Base-by-base conservation (phyloP, 2,113 vertebrate species). In the Carollia perspicillata region DNA sequence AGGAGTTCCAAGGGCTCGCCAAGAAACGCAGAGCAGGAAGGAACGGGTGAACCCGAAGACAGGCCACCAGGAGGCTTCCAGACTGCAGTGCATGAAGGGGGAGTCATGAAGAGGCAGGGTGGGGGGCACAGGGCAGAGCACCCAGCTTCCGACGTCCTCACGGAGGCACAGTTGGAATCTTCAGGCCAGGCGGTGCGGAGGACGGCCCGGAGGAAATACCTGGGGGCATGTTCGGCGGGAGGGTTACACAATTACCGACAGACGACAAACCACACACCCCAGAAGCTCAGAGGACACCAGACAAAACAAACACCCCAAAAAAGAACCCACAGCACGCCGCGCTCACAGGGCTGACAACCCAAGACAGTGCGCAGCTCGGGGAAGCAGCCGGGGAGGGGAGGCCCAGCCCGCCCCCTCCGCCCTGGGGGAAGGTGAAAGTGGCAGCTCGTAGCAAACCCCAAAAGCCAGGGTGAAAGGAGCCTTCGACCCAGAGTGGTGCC, bases 361-460 rank as follows among this genome's bases (percentile, higher is more conserved):
- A 16, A n/a, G 33, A 63, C 60, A 11, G 16, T 1, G 55, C 11
- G 4, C 58, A 60, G 58, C 9, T 10, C 9, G 26, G 58, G 26
- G 58, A 12, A 23, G 26, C 1, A 3, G 58, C 58, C 9, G 8
- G 22, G 13, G 26, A 30, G 26, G 58, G 10, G 58, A 22, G 26
- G 58, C 11, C 0, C 11, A 1, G 51, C 35, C 42, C 8, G n/a
- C 1, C 47, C 9, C 20, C 44, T 42, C 42, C 8, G 0, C 47
- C 17, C 28, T 0, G 26, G 33, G 44, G n/a, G 9, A 35, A n/a
- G 22, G 2, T 1, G 2, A 8, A 2, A 9, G 20, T 0, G 30
- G 28, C 10, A 60, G 20, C n/a, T 1, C 0, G 0, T 35, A 22
- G 35, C 37, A 68, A 47, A 68, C 22, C 47, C 23, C 37, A 58